Percentiles rank a stretch among this genome's conserved stretches.
phyloP scores from a whole-genome alignment of 2,888 invertebrate genomes.

The Hirtodrosophila histrioides region DNA sequence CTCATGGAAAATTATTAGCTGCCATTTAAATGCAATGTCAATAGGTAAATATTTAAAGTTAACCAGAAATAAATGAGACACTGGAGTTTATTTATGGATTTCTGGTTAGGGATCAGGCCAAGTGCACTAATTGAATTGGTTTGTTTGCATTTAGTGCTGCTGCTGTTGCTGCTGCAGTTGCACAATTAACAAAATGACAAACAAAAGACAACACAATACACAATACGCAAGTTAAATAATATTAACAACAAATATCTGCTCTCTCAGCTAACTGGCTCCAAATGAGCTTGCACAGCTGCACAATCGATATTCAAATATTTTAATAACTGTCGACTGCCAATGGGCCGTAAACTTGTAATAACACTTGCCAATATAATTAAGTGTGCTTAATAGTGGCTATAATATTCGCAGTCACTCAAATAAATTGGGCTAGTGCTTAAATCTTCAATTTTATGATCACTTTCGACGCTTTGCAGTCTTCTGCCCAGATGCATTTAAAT shows the following conservation, averaged over 20 bases:
- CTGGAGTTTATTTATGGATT: slow-evolving; percentile 49
- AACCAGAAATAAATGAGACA: slow-evolving; percentile 42
- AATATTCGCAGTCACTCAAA: slow-evolving; percentile 10
- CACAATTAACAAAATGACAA: slow-evolving; percentile 3
- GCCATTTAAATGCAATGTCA: slow-evolving; percentile 55
- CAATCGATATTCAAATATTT: slow-evolving; percentile 23
- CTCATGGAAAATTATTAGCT: slow-evolving; percentile 39
- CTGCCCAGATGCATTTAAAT: slow-evolving; percentile 20
- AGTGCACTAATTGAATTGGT: slow-evolving; percentile 57
- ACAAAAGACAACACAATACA: not conserved
- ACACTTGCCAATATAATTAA: slow-evolving; percentile 24
- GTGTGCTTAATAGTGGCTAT: slow-evolving; percentile 3
- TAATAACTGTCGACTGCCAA: slow-evolving; percentile 8
- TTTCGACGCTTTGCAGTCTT: slow-evolving; percentile 12
- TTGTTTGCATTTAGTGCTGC: slow-evolving; percentile 10
- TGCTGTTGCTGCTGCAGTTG: slow-evolving; percentile 23
- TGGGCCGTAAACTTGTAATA: slow-evolving; percentile 18
- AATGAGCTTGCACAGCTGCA: slow-evolving; percentile 74
- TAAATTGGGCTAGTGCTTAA: not conserved
- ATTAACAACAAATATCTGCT: slow-evolving; percentile 40
- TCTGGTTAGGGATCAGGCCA: slow-evolving; percentile 46
- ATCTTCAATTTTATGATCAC: not conserved
- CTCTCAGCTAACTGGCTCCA: slow-evolving; percentile 32
- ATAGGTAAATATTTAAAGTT: slow-evolving; percentile 49
- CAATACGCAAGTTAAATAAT: slow-evolving; percentile 39